Percentiles rank a stretch among this genome's conserved stretches.
Conservation (phyloP, 2,113 vertebrate genomes). For the Notiomystis cincta region DNA sequence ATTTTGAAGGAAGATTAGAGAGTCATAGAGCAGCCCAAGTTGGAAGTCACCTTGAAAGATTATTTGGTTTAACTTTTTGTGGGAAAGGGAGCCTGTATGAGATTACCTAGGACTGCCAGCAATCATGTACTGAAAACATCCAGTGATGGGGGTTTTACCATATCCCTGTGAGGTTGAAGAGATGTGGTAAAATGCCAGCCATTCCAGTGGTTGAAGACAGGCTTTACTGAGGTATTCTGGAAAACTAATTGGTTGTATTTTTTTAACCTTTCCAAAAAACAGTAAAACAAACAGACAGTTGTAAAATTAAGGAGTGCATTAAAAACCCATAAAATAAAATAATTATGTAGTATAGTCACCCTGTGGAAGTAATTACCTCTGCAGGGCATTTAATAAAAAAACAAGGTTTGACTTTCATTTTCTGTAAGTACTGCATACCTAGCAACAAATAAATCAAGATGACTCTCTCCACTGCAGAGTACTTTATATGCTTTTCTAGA, state of each 20-base stretch:
- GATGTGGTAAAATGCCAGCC: too few species aligned
- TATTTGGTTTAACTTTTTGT: background rate
- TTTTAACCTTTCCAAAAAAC: background rate
- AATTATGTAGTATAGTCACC: background rate
- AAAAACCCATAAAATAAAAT: slow-evolving; percentile 4
- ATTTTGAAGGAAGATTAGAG: background rate
- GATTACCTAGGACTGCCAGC: background rate
- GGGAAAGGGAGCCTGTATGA: background rate
- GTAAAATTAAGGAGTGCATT: slow-evolving; percentile 20
- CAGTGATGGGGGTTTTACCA: background rate
- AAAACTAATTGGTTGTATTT: background rate
- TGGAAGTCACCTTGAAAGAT: background rate
- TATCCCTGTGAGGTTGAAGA: background rate
- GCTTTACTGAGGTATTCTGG: background rate
- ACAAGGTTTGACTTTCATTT: background rate
- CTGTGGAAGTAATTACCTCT: background rate
- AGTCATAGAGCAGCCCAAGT: background rate
- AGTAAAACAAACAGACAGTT: background rate
- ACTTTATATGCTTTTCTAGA: background rate
- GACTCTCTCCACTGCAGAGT: background rate
- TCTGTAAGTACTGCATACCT: background rate
- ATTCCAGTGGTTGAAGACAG: background rate
- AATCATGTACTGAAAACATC: background rate
- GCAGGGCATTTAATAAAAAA: background rate
- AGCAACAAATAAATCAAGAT: slow-evolving; percentile 8